phyloP scores from a whole-genome alignment of 2,113 vertebrate species.

The Dasypus novemcinctus region DNA sequence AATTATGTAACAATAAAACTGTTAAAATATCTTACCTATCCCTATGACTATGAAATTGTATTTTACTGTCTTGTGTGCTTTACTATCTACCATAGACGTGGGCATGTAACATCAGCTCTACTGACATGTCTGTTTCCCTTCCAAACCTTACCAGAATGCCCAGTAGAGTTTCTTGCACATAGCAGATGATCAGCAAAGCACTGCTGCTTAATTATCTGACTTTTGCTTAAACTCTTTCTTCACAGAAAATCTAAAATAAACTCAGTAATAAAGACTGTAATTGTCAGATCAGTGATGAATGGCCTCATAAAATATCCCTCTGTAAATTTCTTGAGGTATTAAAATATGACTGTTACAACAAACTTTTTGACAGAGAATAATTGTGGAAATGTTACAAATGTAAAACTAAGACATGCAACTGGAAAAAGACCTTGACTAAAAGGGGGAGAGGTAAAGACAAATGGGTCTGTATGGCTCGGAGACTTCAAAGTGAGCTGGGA shows the following conservation, averaged over 20 bases:
- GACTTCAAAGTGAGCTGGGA: too few relatives aligned
- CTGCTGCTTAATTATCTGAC: not conserved
- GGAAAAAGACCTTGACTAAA: too few relatives aligned
- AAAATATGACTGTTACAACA: not conserved
- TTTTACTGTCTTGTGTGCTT: not conserved
- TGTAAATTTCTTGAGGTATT: not conserved
- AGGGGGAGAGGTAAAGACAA: too few relatives aligned
- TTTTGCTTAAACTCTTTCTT: not conserved
- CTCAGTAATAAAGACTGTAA: not conserved
- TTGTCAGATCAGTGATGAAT: not conserved
- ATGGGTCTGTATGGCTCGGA: too few relatives aligned
- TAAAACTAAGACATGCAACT: not conserved
- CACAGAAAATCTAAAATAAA: not conserved
- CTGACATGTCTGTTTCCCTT: not conserved
- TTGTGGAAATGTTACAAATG: not conserved
- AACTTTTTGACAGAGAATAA: not conserved
- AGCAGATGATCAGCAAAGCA: not conserved
- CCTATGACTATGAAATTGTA: not conserved
- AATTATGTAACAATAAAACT: not conserved
- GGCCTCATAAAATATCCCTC: not conserved
- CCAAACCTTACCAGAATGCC: not conserved
- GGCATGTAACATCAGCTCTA: not conserved
- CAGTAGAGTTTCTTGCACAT: not conserved
- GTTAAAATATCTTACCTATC: not conserved
- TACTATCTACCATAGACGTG: not conserved